Base-by-base conservation (phyloP, 2,113 vertebrate species). In the Amia ocellicauda region DNA sequence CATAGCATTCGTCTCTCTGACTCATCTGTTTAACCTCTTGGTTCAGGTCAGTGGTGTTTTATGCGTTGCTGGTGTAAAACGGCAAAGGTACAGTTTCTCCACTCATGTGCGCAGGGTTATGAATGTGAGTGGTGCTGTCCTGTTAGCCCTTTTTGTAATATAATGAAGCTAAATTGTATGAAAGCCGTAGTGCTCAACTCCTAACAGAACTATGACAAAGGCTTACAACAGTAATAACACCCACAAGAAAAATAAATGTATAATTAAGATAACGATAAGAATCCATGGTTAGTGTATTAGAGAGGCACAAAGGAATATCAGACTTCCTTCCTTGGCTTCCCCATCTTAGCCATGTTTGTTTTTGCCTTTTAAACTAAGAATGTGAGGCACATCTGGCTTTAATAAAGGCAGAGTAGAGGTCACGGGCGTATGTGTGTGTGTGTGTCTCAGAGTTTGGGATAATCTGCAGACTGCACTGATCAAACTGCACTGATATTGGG, bases 361-460 rank as follows among this genome's bases (percentile, higher is more conserved):
- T 49, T 28, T 20, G 9, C 29, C 17, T 36, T 20, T 62, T 16
- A 52, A 62, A 26, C 11, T 26, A 65, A 57, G 54, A 50, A 58
- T 58, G 42, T 66, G 11, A 62, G 26, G 24, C 42, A 47, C 58
- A 60, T 60, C 58, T 60, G 58, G 43, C 19, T 47, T 60, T 27
- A 47, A 60, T 60, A 19, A 59, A 24, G n/a, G 19, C 23, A 57
- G 26, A 3, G 14, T 13, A 31, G 29, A 24, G 60, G 49, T 52
- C 60, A 52, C 7, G 14, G 29, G 16, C 3, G 29, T 40, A 28
- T 47, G 22, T 66, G 53, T 65, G 9, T 57, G 19, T 64, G 26
- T 57, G 41, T 40, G 54, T 45, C 3, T 60, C 7, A 14, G 13
- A 19, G 26, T 22, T 17, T 7, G 40, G 27, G 4, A 11, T 26